phyloP scores from a whole-genome alignment of 1,140 invertebrate species.

The Ceratoteleas bidentatus region DNA sequence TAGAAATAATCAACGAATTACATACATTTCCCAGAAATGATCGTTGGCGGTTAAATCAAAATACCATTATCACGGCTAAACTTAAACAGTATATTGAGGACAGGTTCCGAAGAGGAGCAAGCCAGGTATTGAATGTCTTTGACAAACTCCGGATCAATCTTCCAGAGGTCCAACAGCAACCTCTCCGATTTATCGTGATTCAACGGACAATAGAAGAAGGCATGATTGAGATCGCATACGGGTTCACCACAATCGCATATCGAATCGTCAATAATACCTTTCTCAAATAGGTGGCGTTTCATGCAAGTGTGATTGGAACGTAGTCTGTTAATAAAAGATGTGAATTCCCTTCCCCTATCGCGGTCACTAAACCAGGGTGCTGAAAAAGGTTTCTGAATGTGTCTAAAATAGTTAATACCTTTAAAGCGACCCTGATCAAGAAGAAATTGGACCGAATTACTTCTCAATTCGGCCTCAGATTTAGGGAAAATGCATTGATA shows the following conservation, averaged over 20 bases:
- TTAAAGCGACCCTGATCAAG: background rate
- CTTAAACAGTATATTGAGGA: too few relatives aligned
- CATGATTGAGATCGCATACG: background rate
- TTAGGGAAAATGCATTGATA: background rate
- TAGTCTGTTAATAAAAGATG: constrained; percentile 10
- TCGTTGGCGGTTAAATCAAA: too few relatives aligned
- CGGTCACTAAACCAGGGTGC: constrained; percentile 1
- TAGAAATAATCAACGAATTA: too few relatives aligned
- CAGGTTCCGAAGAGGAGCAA: too few relatives aligned
- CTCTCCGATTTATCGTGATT: background rate
- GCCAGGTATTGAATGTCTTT: too few relatives aligned
- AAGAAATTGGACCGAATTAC: background rate
- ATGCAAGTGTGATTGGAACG: background rate
- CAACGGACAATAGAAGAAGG: background rate
- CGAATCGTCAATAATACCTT: background rate
- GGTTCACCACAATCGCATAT: background rate
- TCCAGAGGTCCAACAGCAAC: background rate
- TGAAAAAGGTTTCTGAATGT: background rate
- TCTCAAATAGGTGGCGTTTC: background rate
- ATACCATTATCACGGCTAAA: too few relatives aligned
- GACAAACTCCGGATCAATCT: too few relatives aligned
- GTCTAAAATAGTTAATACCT: constrained; percentile 3
- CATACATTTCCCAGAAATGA: too few relatives aligned
- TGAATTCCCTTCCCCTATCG: background rate
- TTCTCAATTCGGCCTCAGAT: background rate